Conservation (phyloP, 2,113 vertebrate species). For the Uropsilus gracilis region DNA sequence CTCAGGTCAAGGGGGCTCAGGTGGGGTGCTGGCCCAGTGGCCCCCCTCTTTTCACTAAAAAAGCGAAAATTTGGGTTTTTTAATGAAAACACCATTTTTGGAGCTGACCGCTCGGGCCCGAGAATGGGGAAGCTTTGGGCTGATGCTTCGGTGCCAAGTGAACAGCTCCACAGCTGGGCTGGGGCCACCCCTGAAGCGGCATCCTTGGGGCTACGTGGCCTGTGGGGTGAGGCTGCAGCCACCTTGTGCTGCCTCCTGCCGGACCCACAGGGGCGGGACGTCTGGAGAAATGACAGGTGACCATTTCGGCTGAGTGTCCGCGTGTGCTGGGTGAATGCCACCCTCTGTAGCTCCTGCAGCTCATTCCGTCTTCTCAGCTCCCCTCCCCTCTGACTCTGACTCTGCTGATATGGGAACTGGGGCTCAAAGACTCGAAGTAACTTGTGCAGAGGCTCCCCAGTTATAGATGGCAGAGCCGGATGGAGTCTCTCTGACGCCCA, state of each 20-base stretch:
- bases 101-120: not conserved
- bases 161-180: not conserved
- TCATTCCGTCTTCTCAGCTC: not conserved
- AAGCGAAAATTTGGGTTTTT: not conserved
- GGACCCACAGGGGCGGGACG: not conserved
- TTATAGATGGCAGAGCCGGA: not conserved
- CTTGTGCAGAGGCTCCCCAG: not conserved
- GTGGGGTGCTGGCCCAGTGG: not conserved
- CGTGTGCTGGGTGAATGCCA: not conserved
- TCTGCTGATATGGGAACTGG: not conserved
- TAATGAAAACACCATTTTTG: not conserved
- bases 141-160: not conserved
- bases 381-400: not conserved
- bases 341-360: not conserved
- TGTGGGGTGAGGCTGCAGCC: fast-evolving
- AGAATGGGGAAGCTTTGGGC: not conserved
- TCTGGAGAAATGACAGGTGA: not conserved
- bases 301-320: not conserved
- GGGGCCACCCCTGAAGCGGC: fast-evolving
- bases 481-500: not conserved
- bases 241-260: not conserved
- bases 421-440: not conserved
- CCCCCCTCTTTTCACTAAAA: not conserved
- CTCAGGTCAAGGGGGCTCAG: not conserved
- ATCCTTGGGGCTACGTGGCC: not conserved